Base-by-base conservation (phyloP, 37 sponge, comb jelly and placozoan species). In the Chondrilla cf. caribensis region DNA sequence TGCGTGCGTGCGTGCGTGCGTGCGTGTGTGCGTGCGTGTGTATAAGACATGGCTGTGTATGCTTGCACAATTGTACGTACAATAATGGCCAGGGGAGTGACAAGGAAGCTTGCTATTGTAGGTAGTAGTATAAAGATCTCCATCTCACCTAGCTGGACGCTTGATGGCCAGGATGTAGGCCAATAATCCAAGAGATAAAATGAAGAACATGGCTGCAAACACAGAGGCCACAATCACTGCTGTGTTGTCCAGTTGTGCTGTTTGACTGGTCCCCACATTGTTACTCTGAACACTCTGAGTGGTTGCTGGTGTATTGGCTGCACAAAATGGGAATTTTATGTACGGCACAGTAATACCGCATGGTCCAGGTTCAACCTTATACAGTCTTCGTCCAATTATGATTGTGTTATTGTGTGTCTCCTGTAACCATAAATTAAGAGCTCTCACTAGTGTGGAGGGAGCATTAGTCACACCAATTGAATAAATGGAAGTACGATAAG, bases 211-310 rank as follows among this genome's bases (percentile, higher is more conserved):
- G 17, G 68, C 32, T 7, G 68, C 68, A 67, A 7, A 29, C 35
- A 67, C 68, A 7, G 68, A 67, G 68, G 32, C 68, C 68, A 67
- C 68, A 67, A 67, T 67, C 32, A 67, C 32, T 6, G 32, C 32
- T 31, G 32, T 26, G 32, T 67, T 6, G 68, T 67, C 68, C 2
- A 33, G 32, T 4, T 2, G 51, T 47, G 51, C 51, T 8, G 32
- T 28, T 8, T 67, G 15, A 33, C 35, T 67, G 4, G 32, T 26
- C 15, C 17, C 4, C 14, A 33, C 68, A 7, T 28, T 26, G 1
- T 1, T 28, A 29, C 35, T 67, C 35, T 6, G 35, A 33, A 33
- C 32, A 26, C 4, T 26, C 29, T 62, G 64, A n/a, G n/a, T n/a
- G n/a, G n/a, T n/a, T n/a, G n/a, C n/a, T n/a, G n/a, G n/a, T n/a